Conservation (phyloP, 2,797 vertebrate species). For the Remorina albescens region DNA sequence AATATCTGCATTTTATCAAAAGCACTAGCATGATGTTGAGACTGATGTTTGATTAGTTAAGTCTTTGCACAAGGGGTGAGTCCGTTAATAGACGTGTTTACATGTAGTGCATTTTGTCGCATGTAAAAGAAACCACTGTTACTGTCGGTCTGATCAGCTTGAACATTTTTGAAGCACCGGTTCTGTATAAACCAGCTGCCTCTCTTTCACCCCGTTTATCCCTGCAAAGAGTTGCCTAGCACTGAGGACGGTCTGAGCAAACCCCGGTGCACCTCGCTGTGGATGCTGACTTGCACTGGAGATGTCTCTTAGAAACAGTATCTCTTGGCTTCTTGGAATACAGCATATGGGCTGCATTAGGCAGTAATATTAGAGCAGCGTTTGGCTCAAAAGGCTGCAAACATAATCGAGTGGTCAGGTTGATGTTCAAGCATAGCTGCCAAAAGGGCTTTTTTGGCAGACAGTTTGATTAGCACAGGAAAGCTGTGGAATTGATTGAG, state of each 20-base stretch:
- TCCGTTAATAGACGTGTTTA: too few relatives aligned
- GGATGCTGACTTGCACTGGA: conserved; percentile 47
- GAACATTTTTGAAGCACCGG: conserved; percentile 28
- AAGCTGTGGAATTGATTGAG: conserved; percentile 70
- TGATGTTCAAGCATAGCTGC: conserved; percentile 66
- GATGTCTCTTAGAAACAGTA: conserved; percentile 61
- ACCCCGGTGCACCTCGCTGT: conserved; percentile 10
- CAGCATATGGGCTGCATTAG: conserved; percentile 70
- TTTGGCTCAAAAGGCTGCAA: conserved; percentile 63
- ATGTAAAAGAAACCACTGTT: conserved; percentile 9
- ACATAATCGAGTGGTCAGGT: conserved; percentile 76
- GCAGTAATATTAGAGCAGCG: conserved; percentile 65
- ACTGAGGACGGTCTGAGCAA: conserved; percentile 29
- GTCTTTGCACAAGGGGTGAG: background rate
- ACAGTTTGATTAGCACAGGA: conserved; percentile 63
- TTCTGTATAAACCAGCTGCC: conserved; percentile 50
- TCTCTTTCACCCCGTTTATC: conserved; percentile 28
- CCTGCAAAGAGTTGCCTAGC: conserved; percentile 34
- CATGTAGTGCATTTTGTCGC: background rate
- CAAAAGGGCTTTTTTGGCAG: conserved; percentile 70
- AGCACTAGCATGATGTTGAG: background rate
- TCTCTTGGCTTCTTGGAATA: conserved; percentile 65
- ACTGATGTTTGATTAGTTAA: background rate
- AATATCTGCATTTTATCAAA: conserved; percentile 15
- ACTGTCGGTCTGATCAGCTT: conserved; percentile 35